Evolutionary conservation across 1,140 invertebrate genomes (phyloP), one percentile per base, ranked within the genome.

Genomic region (Copidosoma floridanum): DNA sequence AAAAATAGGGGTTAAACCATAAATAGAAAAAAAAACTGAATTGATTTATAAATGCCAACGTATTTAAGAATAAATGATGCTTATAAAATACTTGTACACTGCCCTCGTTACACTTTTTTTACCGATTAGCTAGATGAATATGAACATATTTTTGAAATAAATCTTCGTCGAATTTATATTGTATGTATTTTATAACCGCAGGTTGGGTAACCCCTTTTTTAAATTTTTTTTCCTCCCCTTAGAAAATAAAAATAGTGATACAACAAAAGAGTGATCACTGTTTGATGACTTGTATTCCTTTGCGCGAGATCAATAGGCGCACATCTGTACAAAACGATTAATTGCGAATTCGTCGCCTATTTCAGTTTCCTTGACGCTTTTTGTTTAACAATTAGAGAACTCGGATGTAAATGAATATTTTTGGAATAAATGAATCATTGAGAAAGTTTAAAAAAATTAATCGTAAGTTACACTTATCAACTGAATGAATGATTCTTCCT

Each of bases 401-500:
- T 50, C 20, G 26, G 55, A 16, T 21, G 20, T 27, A n/a, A n/a
- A n/a, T n/a, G n/a, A n/a, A n/a, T n/a, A n/a, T n/a, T n/a, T n/a
- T n/a, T n/a, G n/a, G n/a, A n/a, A n/a, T n/a, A n/a, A n/a, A n/a
- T n/a, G n/a, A n/a, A n/a, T n/a, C n/a, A n/a, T n/a, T n/a, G n/a
- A n/a, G n/a, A n/a, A n/a, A n/a, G n/a, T n/a, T n/a, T n/a, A 41
- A 41, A n/a, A 41, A 20, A 10, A 41, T n/a, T 12, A 41, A 41
- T 16, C 2, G 26, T 37, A 32, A 18, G 29, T 37, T 46, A n/a
- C 35, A 21, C 40, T 54, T 55, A 55, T 55, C 43, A 55, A 43
- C 24, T 32, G 40, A 61, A 55, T 41, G 52, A 61, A 61, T 61
- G 24, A 61, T 61, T 61, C 58, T 55, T 61, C 52, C 52, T 41